Percentiles rank a stretch among this genome's conserved stretches.
phyloP scores from a whole-genome alignment of 2,888 invertebrate species.

The Rotaria macrura region DNA sequence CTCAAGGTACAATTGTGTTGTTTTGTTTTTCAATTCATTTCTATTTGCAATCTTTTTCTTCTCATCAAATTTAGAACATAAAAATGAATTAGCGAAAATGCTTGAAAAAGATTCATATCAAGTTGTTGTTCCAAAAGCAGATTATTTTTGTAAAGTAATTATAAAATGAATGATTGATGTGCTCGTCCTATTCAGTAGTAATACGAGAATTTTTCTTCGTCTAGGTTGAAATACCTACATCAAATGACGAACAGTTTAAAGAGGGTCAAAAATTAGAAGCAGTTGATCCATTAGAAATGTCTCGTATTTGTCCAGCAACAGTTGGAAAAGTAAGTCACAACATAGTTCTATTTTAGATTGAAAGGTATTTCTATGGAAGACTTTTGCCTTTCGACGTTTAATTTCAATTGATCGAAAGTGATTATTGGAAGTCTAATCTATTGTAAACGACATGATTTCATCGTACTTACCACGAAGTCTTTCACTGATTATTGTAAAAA shows the following conservation, averaged over 20 bases:
- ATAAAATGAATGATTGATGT: not conserved
- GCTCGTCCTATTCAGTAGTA: not conserved
- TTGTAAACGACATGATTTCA: no score
- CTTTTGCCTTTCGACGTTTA: no score
- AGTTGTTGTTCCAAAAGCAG: slow-evolving; percentile 64
- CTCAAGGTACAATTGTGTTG: slow-evolving; percentile 56
- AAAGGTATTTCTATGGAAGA: no score
- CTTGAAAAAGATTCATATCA: slow-evolving; percentile 59
- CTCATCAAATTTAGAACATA: slow-evolving; percentile 45
- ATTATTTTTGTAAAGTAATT: slow-evolving; percentile 44
- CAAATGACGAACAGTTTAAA: slow-evolving; percentile 54
- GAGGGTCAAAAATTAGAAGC: slow-evolving; percentile 92
- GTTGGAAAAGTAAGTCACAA: slow-evolving; percentile 61
- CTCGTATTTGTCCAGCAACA: slow-evolving; percentile 84
- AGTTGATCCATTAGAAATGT: slow-evolving; percentile 85
- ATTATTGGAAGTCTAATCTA: no score
- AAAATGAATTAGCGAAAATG: slow-evolving; percentile 45
- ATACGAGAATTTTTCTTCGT: no score
- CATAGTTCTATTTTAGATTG: not conserved
- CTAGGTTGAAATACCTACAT: not conserved
- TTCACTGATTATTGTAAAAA: no score
- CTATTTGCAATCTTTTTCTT: no score
- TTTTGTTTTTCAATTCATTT: no score
- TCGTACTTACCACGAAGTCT: no score
- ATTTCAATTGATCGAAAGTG: no score